A percentile compares a stretch with the other conserved stretches of the same genome.
phyloP scores from a whole-genome alignment of 2,113 vertebrate species.

The Dicaeum eximium region DNA sequence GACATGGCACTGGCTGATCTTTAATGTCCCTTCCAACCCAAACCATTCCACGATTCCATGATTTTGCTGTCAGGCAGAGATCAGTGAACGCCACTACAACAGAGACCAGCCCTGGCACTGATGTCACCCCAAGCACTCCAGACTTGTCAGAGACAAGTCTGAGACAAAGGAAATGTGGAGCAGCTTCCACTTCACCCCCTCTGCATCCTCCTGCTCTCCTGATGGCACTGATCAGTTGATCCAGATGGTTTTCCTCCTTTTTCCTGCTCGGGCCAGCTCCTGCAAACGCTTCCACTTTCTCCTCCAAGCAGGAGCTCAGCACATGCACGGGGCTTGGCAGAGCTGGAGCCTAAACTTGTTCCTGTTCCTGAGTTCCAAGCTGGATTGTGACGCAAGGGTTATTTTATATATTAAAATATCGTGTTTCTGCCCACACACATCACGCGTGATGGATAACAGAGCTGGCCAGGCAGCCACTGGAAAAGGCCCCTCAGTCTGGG shows the following conservation, averaged over 20 bases:
- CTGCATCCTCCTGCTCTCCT: background rate
- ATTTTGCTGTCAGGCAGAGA: background rate
- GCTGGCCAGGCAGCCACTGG: conserved; percentile 13
- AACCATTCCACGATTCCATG: background rate
- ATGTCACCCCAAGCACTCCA: background rate
- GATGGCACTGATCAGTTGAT: background rate
- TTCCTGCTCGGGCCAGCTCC: background rate
- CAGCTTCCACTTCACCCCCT: background rate
- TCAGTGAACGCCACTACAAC: accelerated
- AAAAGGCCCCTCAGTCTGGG: background rate
- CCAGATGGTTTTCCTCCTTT: background rate
- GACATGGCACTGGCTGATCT: background rate
- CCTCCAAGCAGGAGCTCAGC: background rate
- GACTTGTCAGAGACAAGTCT: background rate
- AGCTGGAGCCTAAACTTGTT: background rate
- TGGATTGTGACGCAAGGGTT: conserved; percentile 18
- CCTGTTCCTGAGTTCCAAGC: background rate
- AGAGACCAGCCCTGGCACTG: background rate
- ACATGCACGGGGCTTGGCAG: background rate
- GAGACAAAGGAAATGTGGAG: background rate
- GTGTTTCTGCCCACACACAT: conserved; percentile 33
- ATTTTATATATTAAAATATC: conserved; percentile 30
- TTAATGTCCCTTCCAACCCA: background rate
- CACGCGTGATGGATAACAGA: conserved; percentile 6
- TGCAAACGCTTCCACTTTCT: background rate